A percentile compares a stretch with the other conserved stretches of the same genome.
Evolutionary conservation across 2,888 invertebrate genomes (phyloP).

Genomic region (Colletes collaris): DNA sequence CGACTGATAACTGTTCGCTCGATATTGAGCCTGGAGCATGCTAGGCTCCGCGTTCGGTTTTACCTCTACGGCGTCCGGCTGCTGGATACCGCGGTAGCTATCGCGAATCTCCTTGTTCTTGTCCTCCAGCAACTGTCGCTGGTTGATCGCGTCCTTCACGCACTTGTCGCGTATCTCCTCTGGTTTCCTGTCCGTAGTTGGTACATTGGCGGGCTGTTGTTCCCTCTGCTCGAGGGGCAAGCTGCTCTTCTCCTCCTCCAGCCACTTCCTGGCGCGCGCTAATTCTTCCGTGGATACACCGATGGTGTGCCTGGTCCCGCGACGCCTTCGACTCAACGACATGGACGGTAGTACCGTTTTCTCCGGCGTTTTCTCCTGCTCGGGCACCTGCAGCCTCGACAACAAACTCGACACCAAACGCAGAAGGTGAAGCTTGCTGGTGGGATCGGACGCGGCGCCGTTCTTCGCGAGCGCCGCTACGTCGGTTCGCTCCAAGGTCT

Average conservation of each 20-base stretch:
- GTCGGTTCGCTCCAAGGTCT: constrained; percentile 86
- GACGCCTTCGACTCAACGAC: constrained; percentile 84
- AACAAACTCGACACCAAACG: constrained; percentile 89
- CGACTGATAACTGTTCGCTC: constrained; percentile 16
- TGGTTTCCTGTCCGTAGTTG: constrained; percentile 33
- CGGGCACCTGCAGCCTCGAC: constrained; percentile 83
- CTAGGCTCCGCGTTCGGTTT: constrained; percentile 19
- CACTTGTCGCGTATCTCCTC: constrained; percentile 75
- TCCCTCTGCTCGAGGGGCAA: constrained; percentile 1
- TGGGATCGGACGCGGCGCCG: constrained; percentile 83
- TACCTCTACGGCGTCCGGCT: not conserved
- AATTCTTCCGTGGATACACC: constrained; percentile 93
- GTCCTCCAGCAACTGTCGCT: constrained; percentile 77
- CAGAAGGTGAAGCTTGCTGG: constrained; percentile 86
- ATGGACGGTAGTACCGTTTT: constrained; percentile 73
- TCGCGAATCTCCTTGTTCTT: constrained; percentile 64
- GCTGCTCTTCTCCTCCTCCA: constrained; percentile 84
- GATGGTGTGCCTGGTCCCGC: constrained; percentile 90
- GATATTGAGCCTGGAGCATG: constrained; percentile 18
- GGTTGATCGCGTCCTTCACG: constrained; percentile 80
- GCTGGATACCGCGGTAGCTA: constrained; percentile 27
- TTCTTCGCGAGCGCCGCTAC: constrained; percentile 84
- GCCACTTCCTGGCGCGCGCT: constrained; percentile 90
- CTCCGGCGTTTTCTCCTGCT: constrained; percentile 73
- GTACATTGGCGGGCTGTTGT: not conserved